Base-by-base conservation (phyloP, 2,797 vertebrate species). In the Trachops cirrhosus region DNA sequence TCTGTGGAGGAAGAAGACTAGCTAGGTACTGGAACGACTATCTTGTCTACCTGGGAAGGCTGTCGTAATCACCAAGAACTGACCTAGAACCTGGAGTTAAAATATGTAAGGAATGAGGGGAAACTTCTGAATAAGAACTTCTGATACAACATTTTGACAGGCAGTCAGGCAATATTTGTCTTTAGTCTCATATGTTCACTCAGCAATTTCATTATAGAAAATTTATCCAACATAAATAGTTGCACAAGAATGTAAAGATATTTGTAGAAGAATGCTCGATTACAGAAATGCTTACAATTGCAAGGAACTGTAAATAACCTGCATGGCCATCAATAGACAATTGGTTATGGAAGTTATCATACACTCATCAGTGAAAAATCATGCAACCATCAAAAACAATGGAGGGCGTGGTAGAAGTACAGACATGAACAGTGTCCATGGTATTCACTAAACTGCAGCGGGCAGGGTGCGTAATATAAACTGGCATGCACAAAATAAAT, bases 111-210 rank as follows among this genome's bases (percentile, higher is more conserved):
- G 46, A 84, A 89, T 37, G 41, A 74, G 7, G 34, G n/a, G 80
- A 6, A 71, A 91, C 73, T 48, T 75, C 46, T 48, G 32, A 93
- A 93, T 89, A 92, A 92, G 91, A 92, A 67, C 34, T 75, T 95
- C 73, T 74, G 48, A 64, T 62, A 89, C 39, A 91, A 89, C 85
- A 96, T 93, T 86, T 96, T 95, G 86, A 73, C 73, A 78, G 62
- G 41, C 37, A 93, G 34, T 37, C 44, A 93, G 93, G 77, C 68
- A 97, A 92, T 90, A 93, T 89, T 95, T 96, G 92, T 85, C 59
- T 74, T 89, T 89, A 92, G 78, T 93, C 48, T 88, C 41, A 37
- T 96, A 82, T 70, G 91, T 89, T 74, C 64, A 83, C 46, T 48
- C 52, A 95, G 70, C 11, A 91, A 48, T 88, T 93, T 71, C 68